These are phyloP conservation scores for Drosophila tsacasi DNA, from an alignment of 1,140 invertebrate genomes.

Conservation along the genomic window DNA sequence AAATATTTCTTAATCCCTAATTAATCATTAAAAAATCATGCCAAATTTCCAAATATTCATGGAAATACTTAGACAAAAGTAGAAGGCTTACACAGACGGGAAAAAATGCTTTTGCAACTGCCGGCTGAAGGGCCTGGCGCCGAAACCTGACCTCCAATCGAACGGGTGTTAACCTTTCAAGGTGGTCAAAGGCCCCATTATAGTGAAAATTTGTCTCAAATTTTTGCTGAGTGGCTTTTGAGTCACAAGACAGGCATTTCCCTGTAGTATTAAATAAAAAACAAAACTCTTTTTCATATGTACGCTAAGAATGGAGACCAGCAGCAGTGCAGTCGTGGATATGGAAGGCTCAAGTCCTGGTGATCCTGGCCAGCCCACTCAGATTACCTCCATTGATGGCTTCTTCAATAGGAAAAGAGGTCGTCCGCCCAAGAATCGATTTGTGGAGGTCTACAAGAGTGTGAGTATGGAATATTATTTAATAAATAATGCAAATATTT, in stretches of 20 bases:
- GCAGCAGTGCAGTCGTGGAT: conserved; percentile 35
- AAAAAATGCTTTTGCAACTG: conserved; percentile 5
- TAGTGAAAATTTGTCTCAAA: conserved; percentile 13
- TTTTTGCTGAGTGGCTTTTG: conserved; percentile 48
- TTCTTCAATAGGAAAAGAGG: conserved; percentile 94
- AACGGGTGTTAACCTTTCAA: conserved; percentile 53
- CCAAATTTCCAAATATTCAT: conserved; percentile 9
- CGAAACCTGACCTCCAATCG: conserved; percentile 56
- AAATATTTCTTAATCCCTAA: not conserved
- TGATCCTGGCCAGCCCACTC: conserved; percentile 45
- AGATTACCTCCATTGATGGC: conserved; percentile 83
- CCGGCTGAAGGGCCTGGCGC: conserved; percentile 34
- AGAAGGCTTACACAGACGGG: not conserved
- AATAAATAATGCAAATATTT: too few relatives aligned
- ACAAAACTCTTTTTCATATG: not conserved
- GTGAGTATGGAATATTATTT: conserved; percentile 86
- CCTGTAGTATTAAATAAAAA: not conserved
- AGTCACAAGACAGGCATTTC: conserved; percentile 38
- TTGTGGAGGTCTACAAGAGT: conserved; percentile 95
- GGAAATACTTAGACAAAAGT: not conserved
- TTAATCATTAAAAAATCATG: not conserved
- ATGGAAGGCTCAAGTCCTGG: conserved; percentile 3
- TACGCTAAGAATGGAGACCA: conserved; percentile 18
- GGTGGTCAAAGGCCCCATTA: conserved; percentile 53
- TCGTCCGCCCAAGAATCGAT: conserved; percentile 95